These are phyloP conservation scores for Osmoderma eremita DNA, from an alignment of 2,888 invertebrate genomes.

Conservation along the genomic window DNA sequence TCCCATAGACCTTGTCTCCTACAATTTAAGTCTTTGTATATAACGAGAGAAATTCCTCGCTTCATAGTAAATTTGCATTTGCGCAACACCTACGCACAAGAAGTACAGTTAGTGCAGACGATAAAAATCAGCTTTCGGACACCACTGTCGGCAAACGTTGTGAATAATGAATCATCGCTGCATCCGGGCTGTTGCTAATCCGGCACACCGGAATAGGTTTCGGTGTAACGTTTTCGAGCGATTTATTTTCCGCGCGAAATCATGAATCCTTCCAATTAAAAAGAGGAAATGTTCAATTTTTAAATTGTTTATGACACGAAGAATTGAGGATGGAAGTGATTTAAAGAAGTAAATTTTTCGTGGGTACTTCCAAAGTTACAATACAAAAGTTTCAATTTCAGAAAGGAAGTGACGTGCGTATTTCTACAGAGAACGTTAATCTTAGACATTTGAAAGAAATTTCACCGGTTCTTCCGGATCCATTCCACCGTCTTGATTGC, in stretches of 20 bases:
- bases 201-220: not conserved
- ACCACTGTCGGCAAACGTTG: slow-evolving; percentile 6
- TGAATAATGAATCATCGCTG: slow-evolving; percentile 17
- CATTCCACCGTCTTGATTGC: too few relatives aligned
- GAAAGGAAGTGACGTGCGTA: too few relatives aligned
- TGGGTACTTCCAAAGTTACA: too few relatives aligned
- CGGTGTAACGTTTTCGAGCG: not conserved
- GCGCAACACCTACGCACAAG: slow-evolving; percentile 22
- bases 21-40: slow-evolving; percentile 13
- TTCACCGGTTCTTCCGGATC: too few relatives aligned
- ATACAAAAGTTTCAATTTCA: too few relatives aligned
- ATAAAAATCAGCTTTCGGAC: slow-evolving; percentile 29
- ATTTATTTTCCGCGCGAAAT: slow-evolving; percentile 11
- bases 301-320: too few relatives aligned
- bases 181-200: slow-evolving; percentile 14
- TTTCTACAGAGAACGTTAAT: too few relatives aligned
- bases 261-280: not conserved
- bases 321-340: too few relatives aligned
- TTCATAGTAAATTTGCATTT: slow-evolving; percentile 12
- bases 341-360: too few relatives aligned
- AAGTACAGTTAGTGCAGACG: slow-evolving; percentile 24
- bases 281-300: too few relatives aligned
- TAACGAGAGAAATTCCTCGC: slow-evolving; percentile 12
- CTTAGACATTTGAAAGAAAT: too few relatives aligned
- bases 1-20: slow-evolving; percentile 2